Percentiles rank a stretch among this genome's conserved stretches.
Conservation (phyloP, 1,140 invertebrate genomes). For the Ceratitis capitata region DNA sequence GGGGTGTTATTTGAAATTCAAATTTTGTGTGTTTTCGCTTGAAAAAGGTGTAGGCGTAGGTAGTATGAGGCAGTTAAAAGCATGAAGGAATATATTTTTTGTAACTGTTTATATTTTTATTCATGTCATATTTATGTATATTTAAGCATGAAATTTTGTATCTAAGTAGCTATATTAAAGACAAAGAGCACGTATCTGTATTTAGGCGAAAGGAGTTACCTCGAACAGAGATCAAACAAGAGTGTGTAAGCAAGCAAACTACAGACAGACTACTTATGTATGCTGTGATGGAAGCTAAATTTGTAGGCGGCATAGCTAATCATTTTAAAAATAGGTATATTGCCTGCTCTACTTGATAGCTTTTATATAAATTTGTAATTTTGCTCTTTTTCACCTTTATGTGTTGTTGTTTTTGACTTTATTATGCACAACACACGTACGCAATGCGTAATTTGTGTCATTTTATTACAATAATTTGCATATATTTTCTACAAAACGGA, state of each 20-base stretch:
- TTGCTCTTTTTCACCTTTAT: neutral
- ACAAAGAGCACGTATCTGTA: neutral
- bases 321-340: neutral
- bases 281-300: neutral
- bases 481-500: conserved; percentile 2
- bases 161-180: neutral
- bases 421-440: neutral
- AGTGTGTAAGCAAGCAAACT: neutral
- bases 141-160: no score
- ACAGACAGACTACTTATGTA: neutral
- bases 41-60: no score
- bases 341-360: neutral
- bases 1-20: neutral
- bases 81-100: neutral
- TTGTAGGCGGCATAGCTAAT: neutral
- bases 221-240: neutral
- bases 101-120: neutral
- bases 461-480: neutral
- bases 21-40: neutral
- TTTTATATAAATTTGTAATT: neutral
- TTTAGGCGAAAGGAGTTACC: neutral
- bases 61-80: neutral
- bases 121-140: no score
- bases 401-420: neutral
- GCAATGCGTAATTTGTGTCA: neutral